Conservation (phyloP, 2,888 invertebrate species). For the Cheilosia urbana region DNA sequence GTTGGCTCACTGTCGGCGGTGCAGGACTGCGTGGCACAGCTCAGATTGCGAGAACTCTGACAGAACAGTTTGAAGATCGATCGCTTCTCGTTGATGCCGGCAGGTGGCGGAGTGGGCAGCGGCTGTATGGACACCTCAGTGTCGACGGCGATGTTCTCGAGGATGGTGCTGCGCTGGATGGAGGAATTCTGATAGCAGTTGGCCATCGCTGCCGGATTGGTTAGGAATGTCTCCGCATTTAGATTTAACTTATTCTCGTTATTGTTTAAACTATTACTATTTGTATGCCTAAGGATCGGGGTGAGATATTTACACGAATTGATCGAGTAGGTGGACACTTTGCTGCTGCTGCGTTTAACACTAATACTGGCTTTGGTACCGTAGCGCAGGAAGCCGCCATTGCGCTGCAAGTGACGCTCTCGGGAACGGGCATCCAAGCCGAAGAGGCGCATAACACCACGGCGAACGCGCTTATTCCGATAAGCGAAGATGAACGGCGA, state of each 20-base stretch:
- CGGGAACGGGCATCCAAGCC: slow-evolving; percentile 80
- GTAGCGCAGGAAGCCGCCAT: slow-evolving; percentile 78
- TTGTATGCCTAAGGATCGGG: slow-evolving; percentile 76
- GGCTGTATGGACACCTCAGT: slow-evolving; percentile 75
- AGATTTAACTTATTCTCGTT: slow-evolving; percentile 47
- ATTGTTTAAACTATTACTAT: slow-evolving; percentile 61
- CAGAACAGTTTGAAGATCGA: slow-evolving; percentile 82
- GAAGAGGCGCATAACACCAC: slow-evolving; percentile 82
- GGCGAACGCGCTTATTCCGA: slow-evolving; percentile 83
- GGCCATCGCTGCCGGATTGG: slow-evolving; percentile 28
- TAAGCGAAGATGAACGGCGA: slow-evolving; percentile 84
- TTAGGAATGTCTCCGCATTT: slow-evolving; percentile 66
- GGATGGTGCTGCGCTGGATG: slow-evolving; percentile 54
- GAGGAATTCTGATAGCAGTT: slow-evolving; percentile 54
- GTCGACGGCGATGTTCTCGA: slow-evolving; percentile 64
- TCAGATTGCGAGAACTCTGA: slow-evolving; percentile 82
- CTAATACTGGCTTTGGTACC: slow-evolving; percentile 78
- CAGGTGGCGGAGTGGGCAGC: slow-evolving; percentile 20
- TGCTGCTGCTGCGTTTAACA: slow-evolving; percentile 82
- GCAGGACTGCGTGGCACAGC: slow-evolving; percentile 81
- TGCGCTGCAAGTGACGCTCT: slow-evolving; percentile 80
- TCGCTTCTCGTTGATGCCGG: slow-evolving; percentile 69
- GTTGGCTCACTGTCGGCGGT: slow-evolving; percentile 80
- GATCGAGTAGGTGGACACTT: slow-evolving; percentile 82
- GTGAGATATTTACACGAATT: slow-evolving; percentile 82